Evolutionary conservation across 2,797 vertebrate genomes (phyloP), one percentile per base, ranked within the genome.

Genomic region (Paedocypris micromegethes): DNA sequence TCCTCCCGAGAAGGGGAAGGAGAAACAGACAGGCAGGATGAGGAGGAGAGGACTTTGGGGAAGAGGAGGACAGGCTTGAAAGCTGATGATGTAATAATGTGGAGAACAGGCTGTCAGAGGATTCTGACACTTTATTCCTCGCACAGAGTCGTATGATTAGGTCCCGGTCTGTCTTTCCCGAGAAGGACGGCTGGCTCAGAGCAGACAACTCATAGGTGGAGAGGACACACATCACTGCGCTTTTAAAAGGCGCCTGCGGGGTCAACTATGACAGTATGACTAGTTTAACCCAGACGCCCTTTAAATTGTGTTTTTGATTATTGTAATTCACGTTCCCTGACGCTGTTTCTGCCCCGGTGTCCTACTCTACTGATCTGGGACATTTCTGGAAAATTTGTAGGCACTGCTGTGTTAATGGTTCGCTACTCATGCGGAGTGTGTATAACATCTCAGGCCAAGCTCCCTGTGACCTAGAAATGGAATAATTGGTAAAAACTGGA

Each of bases 91-190:
- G 51, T 54, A 62, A 49, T 67, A 66, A 71, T 52, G 46, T 8
- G 63, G 55, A 51, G 64, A 51, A 72, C 59, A 66, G 56, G 52
- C 67, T 44, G 67, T 62, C 52, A 49, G 45, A 9, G 50, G 68
- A 57, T 74, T 75, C 62, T 74, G 6, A 9, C 44, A 70, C 52
- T 73, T 72, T 68, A 70, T 75, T 72, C 59, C 61, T 62, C 70
- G 60, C 67, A 68, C 68, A 62, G 63, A 78, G 78, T 63, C 58
- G 40, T 77, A 68, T 79, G 74, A 79, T 77, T 74, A 70, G 68
- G 57, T 58, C 61, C 60, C 6, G 8, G 64, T 39, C 75, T 77
- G 75, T 69, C 52, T 63, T 63, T 41, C 45, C 6, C 0, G 52
- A 55, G 68, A 70, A 38, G 59, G 68, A 70, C 42, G 49, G 58